These are phyloP conservation scores for Gymnocephalus cernua DNA, from an alignment of 2,113 vertebrate species.

Conservation along the genomic window DNA sequence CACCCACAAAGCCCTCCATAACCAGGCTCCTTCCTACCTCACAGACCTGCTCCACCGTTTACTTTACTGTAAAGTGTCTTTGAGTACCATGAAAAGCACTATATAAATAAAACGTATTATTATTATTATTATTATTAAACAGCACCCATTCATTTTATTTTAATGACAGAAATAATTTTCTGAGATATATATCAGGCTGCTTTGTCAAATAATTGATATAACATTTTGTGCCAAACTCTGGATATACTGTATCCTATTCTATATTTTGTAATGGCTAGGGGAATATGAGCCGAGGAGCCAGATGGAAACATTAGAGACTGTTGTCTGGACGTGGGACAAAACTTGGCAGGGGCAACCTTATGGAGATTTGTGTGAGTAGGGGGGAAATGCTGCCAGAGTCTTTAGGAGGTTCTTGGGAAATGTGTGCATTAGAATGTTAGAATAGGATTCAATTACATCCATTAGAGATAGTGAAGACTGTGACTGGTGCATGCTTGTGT, in stretches of 20 bases:
- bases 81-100: no score
- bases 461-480: conserved; percentile 61
- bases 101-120: no score
- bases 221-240: conserved; percentile 3
- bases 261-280: conserved; percentile 34
- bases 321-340: conserved; percentile 28
- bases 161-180: not conserved
- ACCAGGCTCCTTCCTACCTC: no score
- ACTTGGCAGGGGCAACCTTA: conserved; percentile 12
- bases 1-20: no score
- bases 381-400: not conserved
- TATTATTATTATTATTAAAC: no score
- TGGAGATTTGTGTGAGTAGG: conserved; percentile 27
- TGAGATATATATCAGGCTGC: not conserved
- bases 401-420: conserved; percentile 26
- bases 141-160: not conserved
- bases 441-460: conserved; percentile 63
- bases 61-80: no score
- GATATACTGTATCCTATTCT: not conserved
- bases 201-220: conserved; percentile 11
- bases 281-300: conserved; percentile 49
- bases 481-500: conserved; percentile 48
- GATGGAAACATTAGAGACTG: conserved; percentile 62
- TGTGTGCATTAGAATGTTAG: conserved; percentile 39
- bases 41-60: no score